Evolutionary conservation across 1,140 invertebrate genomes (phyloP).

Genomic region (Drosophila tristis): DNA sequence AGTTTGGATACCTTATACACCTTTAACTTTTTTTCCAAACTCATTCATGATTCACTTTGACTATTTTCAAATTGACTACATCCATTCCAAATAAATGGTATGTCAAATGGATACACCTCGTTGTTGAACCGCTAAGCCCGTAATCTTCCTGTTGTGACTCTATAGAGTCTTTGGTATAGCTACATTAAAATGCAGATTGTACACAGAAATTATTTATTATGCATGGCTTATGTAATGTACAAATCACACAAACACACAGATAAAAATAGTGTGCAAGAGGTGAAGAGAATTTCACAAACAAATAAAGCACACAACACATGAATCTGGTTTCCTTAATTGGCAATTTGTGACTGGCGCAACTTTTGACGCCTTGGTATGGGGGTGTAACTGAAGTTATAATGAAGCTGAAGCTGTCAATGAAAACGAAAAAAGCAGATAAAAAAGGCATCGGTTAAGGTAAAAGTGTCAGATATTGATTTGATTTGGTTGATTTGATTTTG

Average conservation of each 20-base stretch:
- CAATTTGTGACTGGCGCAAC: slow-evolving; percentile 15
- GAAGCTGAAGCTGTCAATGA: slow-evolving; percentile 15
- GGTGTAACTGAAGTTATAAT: neutral
- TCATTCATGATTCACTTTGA: neutral
- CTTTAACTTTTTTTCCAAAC: too few relatives aligned
- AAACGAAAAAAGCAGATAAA: slow-evolving; percentile 18
- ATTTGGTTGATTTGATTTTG: slow-evolving; percentile 8
- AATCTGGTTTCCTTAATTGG: slow-evolving; percentile 1
- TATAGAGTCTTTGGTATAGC: too few relatives aligned
- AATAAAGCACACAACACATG: neutral
- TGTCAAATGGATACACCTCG: neutral
- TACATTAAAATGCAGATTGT: slow-evolving; percentile 23
- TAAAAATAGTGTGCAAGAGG: neutral
- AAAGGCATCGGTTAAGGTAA: slow-evolving; percentile 3
- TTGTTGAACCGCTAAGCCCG: slow-evolving; percentile 19
- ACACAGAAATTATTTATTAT: slow-evolving; percentile 25
- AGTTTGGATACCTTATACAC: too few relatives aligned
- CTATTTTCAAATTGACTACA: slow-evolving; percentile 11
- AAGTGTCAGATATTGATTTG: neutral
- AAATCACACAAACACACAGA: neutral
- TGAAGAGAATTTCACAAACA: neutral
- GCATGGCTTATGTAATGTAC: slow-evolving; percentile 13
- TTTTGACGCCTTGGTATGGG: neutral
- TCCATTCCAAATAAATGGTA: neutral
- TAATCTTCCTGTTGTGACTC: slow-evolving; percentile 31